Evolutionary conservation across 2,113 vertebrate genomes (phyloP), one percentile per base, ranked within the genome.

Genomic region (Dryoscopus gambensis): DNA sequence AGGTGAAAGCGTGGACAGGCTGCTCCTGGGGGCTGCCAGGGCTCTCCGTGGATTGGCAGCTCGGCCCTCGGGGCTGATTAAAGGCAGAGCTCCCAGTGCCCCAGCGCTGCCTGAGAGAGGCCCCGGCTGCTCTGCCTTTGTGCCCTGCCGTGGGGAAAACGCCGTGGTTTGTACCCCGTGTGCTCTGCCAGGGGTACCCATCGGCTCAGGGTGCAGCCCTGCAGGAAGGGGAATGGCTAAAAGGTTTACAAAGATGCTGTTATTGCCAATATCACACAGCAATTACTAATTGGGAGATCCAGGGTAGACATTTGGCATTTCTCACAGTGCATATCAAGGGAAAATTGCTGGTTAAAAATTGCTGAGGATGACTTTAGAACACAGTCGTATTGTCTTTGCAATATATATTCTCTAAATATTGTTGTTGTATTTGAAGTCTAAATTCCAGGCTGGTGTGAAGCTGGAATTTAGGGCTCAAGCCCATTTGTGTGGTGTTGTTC

Each of bases 31-130:
- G 82, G 35, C 71, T 13, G 65, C 39, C 52, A 8, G 67, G 74
- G 42, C 94, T 96, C 81, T 90, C 89, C 27, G 0, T n/a, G 88
- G 74, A 27, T 67, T 68, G 93, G 93, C 93, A 95, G 94, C 14
- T 53, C 10, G 5, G 87, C 84, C 93, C 91, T 44, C 73, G 93
- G 91, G 95, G 77, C 91, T 89, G 89, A 67, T 95, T 35, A 53
- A 85, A 70, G 25, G 59, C 76, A 16, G 30, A 85, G 87, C 7
- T 11, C 3, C 5, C 65, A 2, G 44, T 14, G 52, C 52, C 37
- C 30, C 3, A 31, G 75, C 8, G 1, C 28, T 50, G 57, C 57
- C 53, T n/a, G 50, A 4, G 21, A 39, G 64, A 49, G 28, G 33
- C 16, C 65, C 80, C 44, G 15, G 14, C 69, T 46, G 80, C 5